These are phyloP conservation scores for Vicugna pacos DNA, from an alignment of 2,113 vertebrate species.

Conservation along the genomic window DNA sequence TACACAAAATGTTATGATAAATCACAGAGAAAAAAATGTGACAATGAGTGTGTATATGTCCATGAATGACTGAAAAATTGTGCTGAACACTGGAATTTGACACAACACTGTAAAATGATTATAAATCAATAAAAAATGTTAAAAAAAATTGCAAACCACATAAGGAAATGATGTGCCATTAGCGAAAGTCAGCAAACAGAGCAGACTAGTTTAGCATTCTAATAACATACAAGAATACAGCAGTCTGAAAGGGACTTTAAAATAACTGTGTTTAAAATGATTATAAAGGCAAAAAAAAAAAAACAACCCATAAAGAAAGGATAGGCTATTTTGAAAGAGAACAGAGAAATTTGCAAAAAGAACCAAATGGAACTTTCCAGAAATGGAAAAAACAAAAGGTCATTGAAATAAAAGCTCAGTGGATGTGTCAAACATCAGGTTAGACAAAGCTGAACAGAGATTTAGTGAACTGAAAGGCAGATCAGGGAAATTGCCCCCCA, in stretches of 20 bases:
- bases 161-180: neutral
- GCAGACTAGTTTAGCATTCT: constrained; percentile 40
- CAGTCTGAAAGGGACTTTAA: constrained; percentile 15
- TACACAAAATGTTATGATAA: no score
- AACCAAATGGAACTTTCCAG: neutral
- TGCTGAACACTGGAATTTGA: no score
- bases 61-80: no score
- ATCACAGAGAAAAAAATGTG: no score
- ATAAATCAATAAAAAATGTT: no score
- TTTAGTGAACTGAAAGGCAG: constrained; percentile 49
- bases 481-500: neutral
- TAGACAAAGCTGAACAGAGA: constrained; percentile 52
- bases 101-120: no score
- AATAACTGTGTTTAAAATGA: neutral
- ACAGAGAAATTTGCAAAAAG: neutral
- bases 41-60: no score
- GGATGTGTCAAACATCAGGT: neutral
- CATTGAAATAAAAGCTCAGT: neutral
- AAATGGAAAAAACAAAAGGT: constrained; percentile 29
- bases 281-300: constrained; percentile 32
- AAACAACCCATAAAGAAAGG: neutral
- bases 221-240: neutral
- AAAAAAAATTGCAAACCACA: constrained; percentile 51
- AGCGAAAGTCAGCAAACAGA: constrained; percentile 42
- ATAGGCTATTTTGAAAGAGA: constrained; percentile 53